phyloP scores from a whole-genome alignment of 1,140 invertebrate genomes.

The Chrysopa pallens region DNA sequence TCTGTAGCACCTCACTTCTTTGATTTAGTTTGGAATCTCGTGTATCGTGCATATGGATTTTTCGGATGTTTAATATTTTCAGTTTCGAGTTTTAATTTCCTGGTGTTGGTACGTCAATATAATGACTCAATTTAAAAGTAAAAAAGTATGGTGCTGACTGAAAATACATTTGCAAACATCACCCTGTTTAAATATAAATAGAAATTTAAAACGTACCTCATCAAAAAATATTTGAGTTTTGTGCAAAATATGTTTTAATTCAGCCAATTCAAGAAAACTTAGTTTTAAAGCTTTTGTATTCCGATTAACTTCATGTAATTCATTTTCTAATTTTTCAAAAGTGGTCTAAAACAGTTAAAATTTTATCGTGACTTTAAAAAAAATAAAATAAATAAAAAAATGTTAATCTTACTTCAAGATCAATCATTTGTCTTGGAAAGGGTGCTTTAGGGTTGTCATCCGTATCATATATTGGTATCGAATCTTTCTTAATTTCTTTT shows the following conservation, averaged over 20 bases:
- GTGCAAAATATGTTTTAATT: conserved; percentile 86
- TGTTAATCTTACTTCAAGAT: conserved; percentile 62
- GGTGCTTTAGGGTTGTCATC: conserved; percentile 97
- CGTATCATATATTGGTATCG: conserved; percentile 89
- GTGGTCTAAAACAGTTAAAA: conserved; percentile 44
- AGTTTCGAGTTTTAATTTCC: too few species aligned
- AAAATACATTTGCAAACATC: too few species aligned
- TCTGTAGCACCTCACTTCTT: too few species aligned
- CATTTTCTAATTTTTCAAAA: conserved; percentile 90
- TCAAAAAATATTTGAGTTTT: conserved; percentile 97
- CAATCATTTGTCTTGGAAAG: conserved; percentile 96
- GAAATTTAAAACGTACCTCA: conserved; percentile 52
- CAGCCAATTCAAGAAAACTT: conserved; percentile 90
- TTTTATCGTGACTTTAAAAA: not conserved
- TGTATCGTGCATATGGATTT: too few species aligned
- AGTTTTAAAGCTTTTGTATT: conserved; percentile 93
- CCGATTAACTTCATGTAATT: conserved; percentile 87
- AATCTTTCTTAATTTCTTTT: conserved; percentile 96
- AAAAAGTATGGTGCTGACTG: too few species aligned
- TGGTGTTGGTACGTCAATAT: too few species aligned
- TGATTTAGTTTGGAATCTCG: too few species aligned
- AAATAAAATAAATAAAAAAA: too few species aligned
- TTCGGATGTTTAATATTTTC: too few species aligned
- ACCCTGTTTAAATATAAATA: too few species aligned
- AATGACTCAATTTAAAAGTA: too few species aligned